phyloP scores from a whole-genome alignment of 2,888 invertebrate genomes.

The Lottia gigantea region DNA sequence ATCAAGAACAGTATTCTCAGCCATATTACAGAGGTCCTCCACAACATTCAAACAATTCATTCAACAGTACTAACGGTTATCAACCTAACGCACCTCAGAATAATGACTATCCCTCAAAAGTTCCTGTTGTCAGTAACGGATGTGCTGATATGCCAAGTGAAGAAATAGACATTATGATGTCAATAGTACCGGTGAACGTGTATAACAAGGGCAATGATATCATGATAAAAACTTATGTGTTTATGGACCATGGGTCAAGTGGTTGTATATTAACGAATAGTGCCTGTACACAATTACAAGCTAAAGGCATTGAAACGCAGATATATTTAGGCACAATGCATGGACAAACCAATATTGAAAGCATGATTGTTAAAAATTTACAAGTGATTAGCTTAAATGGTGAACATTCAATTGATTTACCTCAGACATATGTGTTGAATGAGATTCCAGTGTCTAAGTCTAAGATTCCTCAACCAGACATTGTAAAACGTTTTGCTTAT shows the following conservation, averaged over 20 bases:
- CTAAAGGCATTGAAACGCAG: constrained; percentile 5
- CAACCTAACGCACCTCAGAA: not conserved
- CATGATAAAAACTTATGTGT: constrained; percentile 16
- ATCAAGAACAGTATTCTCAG: too few relatives aligned
- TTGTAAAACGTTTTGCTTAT: not conserved
- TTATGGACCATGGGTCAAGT: constrained; percentile 18
- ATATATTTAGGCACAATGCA: constrained; percentile 20
- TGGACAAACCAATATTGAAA: not conserved
- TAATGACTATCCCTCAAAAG: not conserved
- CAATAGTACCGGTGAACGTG: constrained; percentile 20
- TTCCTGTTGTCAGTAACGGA: not conserved
- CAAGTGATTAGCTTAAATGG: not conserved
- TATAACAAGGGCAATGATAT: not conserved
- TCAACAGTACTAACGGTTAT: too few relatives aligned
- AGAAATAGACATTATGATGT: constrained; percentile 16
- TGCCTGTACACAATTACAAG: not conserved
- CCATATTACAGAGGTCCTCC: too few relatives aligned
- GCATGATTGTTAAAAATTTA: not conserved
- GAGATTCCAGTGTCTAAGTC: not conserved
- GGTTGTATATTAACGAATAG: constrained; percentile 14
- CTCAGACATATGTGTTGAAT: not conserved
- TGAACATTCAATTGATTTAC: not conserved
- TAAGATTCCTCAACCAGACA: not conserved
- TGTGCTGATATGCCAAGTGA: not conserved
- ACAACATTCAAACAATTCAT: too few relatives aligned